Conservation (phyloP, 2,888 invertebrate genomes). For the Brachypterus glaber region DNA sequence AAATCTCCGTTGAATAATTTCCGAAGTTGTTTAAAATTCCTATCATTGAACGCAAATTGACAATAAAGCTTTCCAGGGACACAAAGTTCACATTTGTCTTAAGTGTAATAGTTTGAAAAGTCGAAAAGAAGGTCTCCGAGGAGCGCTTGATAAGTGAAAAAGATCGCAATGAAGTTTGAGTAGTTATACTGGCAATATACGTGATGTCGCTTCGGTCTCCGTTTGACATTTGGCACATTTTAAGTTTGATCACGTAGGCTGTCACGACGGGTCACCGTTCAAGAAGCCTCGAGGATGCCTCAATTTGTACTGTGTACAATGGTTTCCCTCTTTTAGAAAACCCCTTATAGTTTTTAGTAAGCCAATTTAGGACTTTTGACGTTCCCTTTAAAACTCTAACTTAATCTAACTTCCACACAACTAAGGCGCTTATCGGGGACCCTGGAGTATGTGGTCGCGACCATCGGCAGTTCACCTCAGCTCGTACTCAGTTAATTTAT, state of each 20-base stretch:
- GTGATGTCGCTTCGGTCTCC: constrained; percentile 19
- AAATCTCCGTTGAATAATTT: no score
- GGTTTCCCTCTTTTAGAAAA: no score
- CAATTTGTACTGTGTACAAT: constrained; percentile 37
- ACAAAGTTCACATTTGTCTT: constrained; percentile 10
- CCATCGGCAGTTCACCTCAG: no score
- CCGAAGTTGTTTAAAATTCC: no score
- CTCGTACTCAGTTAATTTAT: no score
- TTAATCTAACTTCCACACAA: no score
- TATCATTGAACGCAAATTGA: constrained; percentile 14
- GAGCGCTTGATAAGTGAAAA: constrained; percentile 29
- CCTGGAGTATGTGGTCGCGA: no score
- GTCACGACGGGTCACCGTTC: constrained; percentile 34
- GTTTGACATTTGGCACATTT: constrained; percentile 24
- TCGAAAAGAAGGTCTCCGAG: constrained; percentile 20
- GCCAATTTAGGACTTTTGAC: no score
- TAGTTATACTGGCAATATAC: not conserved
- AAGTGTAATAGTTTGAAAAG: constrained; percentile 19
- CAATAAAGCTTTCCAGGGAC: constrained; percentile 8
- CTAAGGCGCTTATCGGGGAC: no score
- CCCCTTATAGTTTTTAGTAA: no score
- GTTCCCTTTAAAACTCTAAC: no score
- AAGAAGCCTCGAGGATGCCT: constrained; percentile 35
- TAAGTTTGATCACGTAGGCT: constrained; percentile 32
- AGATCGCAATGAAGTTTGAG: constrained; percentile 25